phyloP scores from a whole-genome alignment of 2,888 invertebrate species.

The Rhagonycha lutea region DNA sequence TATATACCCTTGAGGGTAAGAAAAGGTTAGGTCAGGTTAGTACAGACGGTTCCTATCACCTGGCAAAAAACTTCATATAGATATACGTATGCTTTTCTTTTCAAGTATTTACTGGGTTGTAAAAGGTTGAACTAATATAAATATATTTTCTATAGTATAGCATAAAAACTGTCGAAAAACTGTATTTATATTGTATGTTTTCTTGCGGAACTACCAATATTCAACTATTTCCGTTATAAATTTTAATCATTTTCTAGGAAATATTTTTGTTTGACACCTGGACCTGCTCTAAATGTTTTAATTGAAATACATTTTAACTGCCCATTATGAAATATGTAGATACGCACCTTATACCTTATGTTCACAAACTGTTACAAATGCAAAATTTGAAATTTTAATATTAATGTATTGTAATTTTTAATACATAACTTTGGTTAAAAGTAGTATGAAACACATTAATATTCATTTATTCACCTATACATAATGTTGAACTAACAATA shows the following conservation, averaged over 20 bases:
- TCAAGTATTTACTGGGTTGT: too few species aligned
- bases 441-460: neutral
- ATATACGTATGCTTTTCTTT: too few species aligned
- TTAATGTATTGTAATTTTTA: neutral
- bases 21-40: conserved; percentile 47
- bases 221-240: conserved; percentile 22
- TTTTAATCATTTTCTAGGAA: neutral
- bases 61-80: conserved; percentile 32
- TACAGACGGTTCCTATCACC: conserved; percentile 44
- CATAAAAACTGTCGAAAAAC: conserved; percentile 27
- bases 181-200: conserved; percentile 19
- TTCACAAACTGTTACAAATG: neutral
- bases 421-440: neutral
- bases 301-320: neutral
- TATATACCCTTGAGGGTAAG: conserved; percentile 24
- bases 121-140: too few species aligned
- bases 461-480: neutral
- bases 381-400: neutral
- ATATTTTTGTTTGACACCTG: neutral
- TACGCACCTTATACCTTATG: neutral
- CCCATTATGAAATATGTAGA: neutral
- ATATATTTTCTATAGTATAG: neutral
- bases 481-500: neutral
- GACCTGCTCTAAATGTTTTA: neutral
- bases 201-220: conserved; percentile 17